Percentiles rank a stretch among this genome's conserved stretches.
These are phyloP conservation scores for Heliconius congener DNA, from an alignment of 1,140 invertebrate species.

Conservation along the genomic window DNA sequence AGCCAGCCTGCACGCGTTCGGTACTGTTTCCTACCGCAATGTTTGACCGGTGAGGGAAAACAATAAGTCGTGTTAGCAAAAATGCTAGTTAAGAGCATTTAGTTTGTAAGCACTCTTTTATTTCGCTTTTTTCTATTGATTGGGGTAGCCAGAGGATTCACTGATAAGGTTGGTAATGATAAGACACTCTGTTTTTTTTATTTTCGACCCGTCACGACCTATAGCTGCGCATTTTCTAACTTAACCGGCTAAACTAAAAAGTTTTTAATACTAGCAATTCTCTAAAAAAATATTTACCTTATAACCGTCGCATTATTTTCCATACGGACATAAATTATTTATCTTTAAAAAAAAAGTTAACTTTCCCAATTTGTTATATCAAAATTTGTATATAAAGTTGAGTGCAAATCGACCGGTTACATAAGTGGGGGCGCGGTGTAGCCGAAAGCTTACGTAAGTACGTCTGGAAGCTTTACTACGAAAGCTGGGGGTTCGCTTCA, in stretches of 20 bases:
- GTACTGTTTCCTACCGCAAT: constrained; percentile 25
- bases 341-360: neutral
- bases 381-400: constrained; percentile 46
- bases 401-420: constrained; percentile 64
- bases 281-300: neutral
- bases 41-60: constrained; percentile 22
- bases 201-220: too few species aligned
- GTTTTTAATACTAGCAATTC: neutral
- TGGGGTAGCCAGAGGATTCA: too few species aligned
- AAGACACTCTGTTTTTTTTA: neutral
- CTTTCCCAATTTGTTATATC: neutral
- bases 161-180: neutral
- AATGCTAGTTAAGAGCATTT: neutral
- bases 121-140: too few species aligned
- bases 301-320: neutral
- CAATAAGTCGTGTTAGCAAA: constrained; percentile 22
- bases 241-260: neutral
- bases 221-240: too few species aligned
- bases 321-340: neutral
- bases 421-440: constrained; percentile 68
- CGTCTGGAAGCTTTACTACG: constrained; percentile 54
- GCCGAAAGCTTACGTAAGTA: constrained; percentile 73
- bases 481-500: constrained; percentile 35
- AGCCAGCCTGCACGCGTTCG: constrained; percentile 1
- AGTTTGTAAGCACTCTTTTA: neutral